Evolutionary conservation across 1,140 invertebrate species (phyloP).

Genomic region (Musca vetustissima): DNA sequence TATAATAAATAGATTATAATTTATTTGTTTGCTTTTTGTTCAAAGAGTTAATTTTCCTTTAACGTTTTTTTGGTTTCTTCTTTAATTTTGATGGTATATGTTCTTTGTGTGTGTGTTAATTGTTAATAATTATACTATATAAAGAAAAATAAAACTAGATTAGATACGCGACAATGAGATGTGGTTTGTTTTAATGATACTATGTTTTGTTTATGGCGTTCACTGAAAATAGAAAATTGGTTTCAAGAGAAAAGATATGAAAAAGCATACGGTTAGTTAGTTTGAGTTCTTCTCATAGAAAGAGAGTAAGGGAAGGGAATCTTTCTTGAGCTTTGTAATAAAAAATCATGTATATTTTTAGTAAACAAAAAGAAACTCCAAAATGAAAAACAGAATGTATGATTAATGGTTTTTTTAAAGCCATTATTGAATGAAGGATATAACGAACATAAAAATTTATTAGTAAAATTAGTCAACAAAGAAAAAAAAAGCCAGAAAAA

Average conservation of each 20-base stretch:
- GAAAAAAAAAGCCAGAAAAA: neutral
- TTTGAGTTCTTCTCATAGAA: neutral
- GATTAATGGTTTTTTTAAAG: too few species aligned
- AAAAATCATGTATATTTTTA: neutral
- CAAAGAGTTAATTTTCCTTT: too few species aligned
- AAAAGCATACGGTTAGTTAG: conserved; percentile 30
- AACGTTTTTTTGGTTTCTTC: too few species aligned
- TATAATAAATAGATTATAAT: too few species aligned
- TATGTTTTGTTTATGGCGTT: conserved; percentile 24
- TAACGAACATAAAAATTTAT: neutral
- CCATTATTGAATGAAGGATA: neutral
- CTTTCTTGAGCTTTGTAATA: too few species aligned
- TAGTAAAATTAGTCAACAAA: neutral
- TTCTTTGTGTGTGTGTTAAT: too few species aligned
- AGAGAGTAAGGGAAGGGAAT: neutral
- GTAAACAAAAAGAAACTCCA: neutral
- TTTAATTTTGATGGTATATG: too few species aligned
- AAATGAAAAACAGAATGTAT: conserved; percentile 2
- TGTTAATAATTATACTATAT: too few species aligned
- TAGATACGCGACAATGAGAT: too few species aligned
- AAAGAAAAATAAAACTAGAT: too few species aligned
- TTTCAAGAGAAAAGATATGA: conserved; percentile 25
- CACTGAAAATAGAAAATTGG: conserved; percentile 31
- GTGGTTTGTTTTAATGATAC: too few species aligned
- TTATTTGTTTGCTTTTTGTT: too few species aligned